phyloP scores from a whole-genome alignment of 2,888 invertebrate genomes.

The Tineola bisselliella region DNA sequence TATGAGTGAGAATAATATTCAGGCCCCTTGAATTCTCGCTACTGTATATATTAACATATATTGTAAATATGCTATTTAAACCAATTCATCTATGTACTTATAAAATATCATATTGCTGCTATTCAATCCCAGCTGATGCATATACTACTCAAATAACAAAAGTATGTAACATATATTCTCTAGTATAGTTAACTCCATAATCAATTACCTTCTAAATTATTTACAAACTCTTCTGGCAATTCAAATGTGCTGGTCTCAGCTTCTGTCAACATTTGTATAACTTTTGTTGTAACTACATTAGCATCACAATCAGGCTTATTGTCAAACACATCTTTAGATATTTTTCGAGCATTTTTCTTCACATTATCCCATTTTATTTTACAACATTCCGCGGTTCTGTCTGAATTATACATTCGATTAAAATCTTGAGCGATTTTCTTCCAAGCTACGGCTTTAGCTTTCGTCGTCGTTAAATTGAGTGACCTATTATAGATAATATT shows the following conservation, averaged over 20 bases:
- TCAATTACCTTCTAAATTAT: not conserved
- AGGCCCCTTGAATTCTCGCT: no score
- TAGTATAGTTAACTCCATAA: no score
- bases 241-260: slow-evolving; percentile 11
- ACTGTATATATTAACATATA: no score
- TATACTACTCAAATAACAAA: no score
- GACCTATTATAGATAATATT: slow-evolving; percentile 40
- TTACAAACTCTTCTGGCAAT: not conserved
- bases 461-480: slow-evolving; percentile 29
- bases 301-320: slow-evolving; percentile 24
- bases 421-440: slow-evolving; percentile 37
- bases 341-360: slow-evolving; percentile 35
- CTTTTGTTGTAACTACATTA: slow-evolving; percentile 24
- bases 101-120: no score
- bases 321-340: slow-evolving; percentile 35
- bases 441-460: slow-evolving; percentile 47
- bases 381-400: slow-evolving; percentile 33
- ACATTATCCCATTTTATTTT: slow-evolving; percentile 53
- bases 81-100: no score
- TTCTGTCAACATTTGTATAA: slow-evolving; percentile 12
- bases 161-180: no score
- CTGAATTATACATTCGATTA: slow-evolving; percentile 31
- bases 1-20: no score
- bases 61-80: no score
- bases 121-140: no score